Evolutionary conservation across 1,140 invertebrate species (phyloP).

Genomic region (Grapholita molesta): DNA sequence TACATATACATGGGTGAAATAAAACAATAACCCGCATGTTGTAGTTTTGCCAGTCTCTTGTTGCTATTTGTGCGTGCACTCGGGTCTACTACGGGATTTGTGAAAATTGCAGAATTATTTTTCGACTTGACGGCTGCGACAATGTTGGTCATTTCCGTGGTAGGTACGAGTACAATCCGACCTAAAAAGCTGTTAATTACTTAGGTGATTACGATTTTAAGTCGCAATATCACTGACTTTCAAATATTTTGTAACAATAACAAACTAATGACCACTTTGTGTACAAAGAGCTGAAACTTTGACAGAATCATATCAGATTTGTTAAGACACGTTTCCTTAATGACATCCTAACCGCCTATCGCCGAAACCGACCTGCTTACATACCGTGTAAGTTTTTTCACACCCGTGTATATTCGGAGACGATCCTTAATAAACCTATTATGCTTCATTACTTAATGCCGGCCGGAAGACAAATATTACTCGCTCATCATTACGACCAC

Average conservation of each 20-base stretch:
- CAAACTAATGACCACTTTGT: too few species aligned
- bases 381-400: slow-evolving; percentile 59
- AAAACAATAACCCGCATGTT: slow-evolving; percentile 4
- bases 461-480: slow-evolving; percentile 66
- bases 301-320: not conserved
- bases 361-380: slow-evolving; percentile 32
- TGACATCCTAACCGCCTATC: not conserved
- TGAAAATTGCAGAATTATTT: not conserved
- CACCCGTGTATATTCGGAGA: slow-evolving; percentile 44
- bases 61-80: not conserved
- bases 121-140: too few species aligned
- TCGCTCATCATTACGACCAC: slow-evolving; percentile 66
- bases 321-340: not conserved
- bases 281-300: too few species aligned
- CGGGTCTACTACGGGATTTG: not conserved
- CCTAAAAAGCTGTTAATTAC: too few species aligned
- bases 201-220: too few species aligned
- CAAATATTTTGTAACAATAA: too few species aligned
- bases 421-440: slow-evolving; percentile 67
- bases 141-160: too few species aligned
- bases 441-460: slow-evolving; percentile 66
- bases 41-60: not conserved
- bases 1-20: not conserved
- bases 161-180: too few species aligned
- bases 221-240: too few species aligned